Base-by-base conservation (phyloP, 2,888 invertebrate genomes). In the Noctua comes region DNA sequence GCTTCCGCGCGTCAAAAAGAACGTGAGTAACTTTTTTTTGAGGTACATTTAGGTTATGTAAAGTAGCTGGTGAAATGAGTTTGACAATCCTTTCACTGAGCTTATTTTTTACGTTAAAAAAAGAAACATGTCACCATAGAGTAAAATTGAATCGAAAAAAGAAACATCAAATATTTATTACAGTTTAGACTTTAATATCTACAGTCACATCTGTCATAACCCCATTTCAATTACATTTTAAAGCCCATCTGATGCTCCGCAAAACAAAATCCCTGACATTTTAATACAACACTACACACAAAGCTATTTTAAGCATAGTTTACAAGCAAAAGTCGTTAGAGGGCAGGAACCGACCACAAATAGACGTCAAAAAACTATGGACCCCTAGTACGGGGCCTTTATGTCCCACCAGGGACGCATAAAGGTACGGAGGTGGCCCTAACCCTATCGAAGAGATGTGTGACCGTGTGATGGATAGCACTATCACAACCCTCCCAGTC, bases 351-450 rank as follows among this genome's bases (percentile, higher is more conserved):
- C 94, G 94, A 96, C 96, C 96, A 95, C 96, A 97, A 96, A 96
- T 97, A 96, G 96, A 96, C 94, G 96, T 95, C 96, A 96, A 96
- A 97, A 96, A 96, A 96, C 95, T 95, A 94, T 96, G 95, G 95
- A 93, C 93, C 92, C 92, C 92, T 91, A 91, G 93, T 93, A 93
- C 93, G 92, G 94, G 93, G 94, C 93, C 93, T 94, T 96, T 96
- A 96, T 95, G 92, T 95, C 92, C 89, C 96, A 95, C 96, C 92
- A 90, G 97, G 96, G 97, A 96, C 94, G 85, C 96, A 96, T 97
- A 97, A 96, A 96, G 96, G 96, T 97, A 94, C 94, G 94, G 95
- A 95, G 95, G 93, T 95, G 95, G 95, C 93, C 95, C 95, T 96
- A 97, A 97, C 96, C 97, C 97, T 97, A 97, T 96, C 96, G 96